Evolutionary conservation across 2,797 vertebrate species (phyloP), one percentile per base, ranked within the genome.

Genomic region (Benthosema pterotum): DNA sequence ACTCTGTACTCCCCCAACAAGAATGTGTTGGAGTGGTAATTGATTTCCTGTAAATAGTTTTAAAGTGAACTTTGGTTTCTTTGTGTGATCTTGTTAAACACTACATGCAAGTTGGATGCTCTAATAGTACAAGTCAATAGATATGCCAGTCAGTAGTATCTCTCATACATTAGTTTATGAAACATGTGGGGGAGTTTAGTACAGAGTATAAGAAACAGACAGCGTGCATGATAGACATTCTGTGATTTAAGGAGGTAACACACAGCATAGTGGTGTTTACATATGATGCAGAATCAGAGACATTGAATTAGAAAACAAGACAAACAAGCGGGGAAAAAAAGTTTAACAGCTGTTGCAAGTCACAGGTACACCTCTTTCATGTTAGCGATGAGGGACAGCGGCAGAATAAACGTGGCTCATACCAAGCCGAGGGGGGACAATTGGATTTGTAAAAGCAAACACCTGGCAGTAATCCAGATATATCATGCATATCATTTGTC

Each of bases 381-480:
- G 18, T 45, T 43, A 8, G 19, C n/a, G 8, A 19, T 43, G 38
- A 19, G 13, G 12, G 11, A 57, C 17, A 18, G 16, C 38, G n/a
- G 19, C 7, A 18, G 55, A 45, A 56, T 43, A 45, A 43, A 57
- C 38, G 3, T 57, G 42, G 38, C 32, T 43, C 38, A 45, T 19
- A 12, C 38, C 55, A 57, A 4, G 11, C 55, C 16, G 16, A 57
- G 42, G 15, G 42, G 55, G 42, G 43, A 43, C 55, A 45, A 43
- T 57, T 57, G 42, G 42, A 43, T 57, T 57, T 57, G 12, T 43
- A 57, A 16, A 45, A 43, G 55, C 55, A 19, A 45, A 16, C 42
- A 14, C 15, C 55, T 57, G 55, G 55, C 17, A 12, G 12, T 18
- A 43, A 14, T 57, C 55, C 55, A 45, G 7, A 15, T n/a, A 42